Evolutionary conservation across 2,888 invertebrate genomes (phyloP).

Genomic region (Pheosia tremula): DNA sequence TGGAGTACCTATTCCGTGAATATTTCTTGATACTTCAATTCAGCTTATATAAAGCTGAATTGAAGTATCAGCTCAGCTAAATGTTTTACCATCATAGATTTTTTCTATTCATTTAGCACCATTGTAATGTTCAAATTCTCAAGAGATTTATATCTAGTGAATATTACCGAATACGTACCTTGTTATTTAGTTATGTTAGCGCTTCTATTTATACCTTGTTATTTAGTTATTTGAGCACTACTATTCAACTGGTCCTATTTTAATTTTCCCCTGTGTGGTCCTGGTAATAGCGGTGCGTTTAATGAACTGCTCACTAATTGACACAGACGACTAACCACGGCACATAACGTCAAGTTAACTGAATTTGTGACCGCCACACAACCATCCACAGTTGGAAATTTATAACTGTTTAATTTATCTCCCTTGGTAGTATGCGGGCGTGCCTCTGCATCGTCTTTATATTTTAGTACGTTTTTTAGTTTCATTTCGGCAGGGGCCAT

Average conservation of each 20-base stretch:
- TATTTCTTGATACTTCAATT: not conserved
- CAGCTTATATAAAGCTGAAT: too few relatives aligned
- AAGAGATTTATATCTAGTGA: not conserved
- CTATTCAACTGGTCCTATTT: conserved; percentile 19
- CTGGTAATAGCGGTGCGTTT: conserved; percentile 35
- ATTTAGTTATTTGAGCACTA: too few relatives aligned
- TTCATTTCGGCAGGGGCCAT: not conserved
- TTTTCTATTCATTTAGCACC: not conserved
- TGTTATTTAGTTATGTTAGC: too few relatives aligned
- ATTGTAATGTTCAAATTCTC: conserved; percentile 2
- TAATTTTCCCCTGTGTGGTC: conserved; percentile 43
- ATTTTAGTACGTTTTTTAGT: conserved; percentile 22
- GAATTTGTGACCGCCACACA: conserved; percentile 57
- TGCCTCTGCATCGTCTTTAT: conserved; percentile 22
- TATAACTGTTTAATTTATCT: conserved; percentile 50
- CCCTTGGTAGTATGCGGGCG: conserved; percentile 45
- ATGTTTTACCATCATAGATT: not conserved
- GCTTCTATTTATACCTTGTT: too few relatives aligned
- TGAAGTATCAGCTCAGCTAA: too few relatives aligned
- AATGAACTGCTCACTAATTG: conserved; percentile 64
- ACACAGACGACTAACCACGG: conserved; percentile 50
- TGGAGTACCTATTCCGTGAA: not conserved
- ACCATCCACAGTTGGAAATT: conserved; percentile 35
- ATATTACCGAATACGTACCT: not conserved
- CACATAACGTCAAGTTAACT: conserved; percentile 59